Evolutionary conservation across 2,113 vertebrate genomes (phyloP), one percentile per base, ranked within the genome.

Genomic region (Pollachius pollachius): DNA sequence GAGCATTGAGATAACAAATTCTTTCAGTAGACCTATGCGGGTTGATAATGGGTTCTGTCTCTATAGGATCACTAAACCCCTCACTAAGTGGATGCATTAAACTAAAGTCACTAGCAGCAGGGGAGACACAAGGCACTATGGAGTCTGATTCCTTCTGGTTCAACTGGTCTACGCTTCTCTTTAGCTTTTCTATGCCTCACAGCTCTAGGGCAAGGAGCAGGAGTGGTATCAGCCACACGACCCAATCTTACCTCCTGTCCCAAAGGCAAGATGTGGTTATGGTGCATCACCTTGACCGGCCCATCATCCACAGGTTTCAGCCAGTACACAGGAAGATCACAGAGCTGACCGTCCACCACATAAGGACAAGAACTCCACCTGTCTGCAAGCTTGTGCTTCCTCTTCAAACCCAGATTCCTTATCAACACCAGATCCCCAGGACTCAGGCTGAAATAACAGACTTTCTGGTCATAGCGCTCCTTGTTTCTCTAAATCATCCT

Each of bases 401-500:
- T 13, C 6, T 57, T 15, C n/a, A 57, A 57, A 17, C 56, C 56
- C 56, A 57, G 34, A 15, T 79, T 70, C 30, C 41, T 12, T 11
- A 75, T 65, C 4, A 79, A 52, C 15, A 75, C 77, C 37, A 25
- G 59, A 52, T 75, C 69, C 5, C 73, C 75, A 15, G 41, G 19
- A n/a, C 54, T 16, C 52, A 63, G 6, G 19, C 9, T 19, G 52
- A 41, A 18, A 17, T 63, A 78, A 1, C 21, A 15, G 4, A 79
- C 52, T 21, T 65, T 69, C 57, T 72, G 69, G 13, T 75, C 66
- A 75, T 79, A 69, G 0, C 58, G 15, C 5, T 18, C 5, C 19
- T 79, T 79, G 18, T 79, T 79, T 6, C 52, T 34, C 13, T 72
- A 5, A 11, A 75, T 79, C 19, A 41, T 59, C 25, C 62, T 75